phyloP scores from a whole-genome alignment of 2,888 invertebrate species.

The Catocala sponsa region DNA sequence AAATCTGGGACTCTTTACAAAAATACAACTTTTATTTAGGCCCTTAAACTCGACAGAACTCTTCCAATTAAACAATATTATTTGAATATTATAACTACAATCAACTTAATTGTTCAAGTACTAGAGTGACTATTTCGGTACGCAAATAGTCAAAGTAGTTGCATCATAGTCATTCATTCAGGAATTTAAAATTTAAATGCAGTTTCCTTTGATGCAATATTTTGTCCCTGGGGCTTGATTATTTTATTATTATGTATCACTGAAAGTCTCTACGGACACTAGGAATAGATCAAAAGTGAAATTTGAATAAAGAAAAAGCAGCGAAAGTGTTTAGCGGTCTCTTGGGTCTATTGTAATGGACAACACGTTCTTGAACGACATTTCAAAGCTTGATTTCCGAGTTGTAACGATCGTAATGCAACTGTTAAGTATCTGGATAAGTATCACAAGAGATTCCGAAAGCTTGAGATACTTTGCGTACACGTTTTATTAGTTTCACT shows the following conservation, averaged over 20 bases:
- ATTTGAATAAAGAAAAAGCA: constrained; percentile 79
- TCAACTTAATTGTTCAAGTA: not conserved
- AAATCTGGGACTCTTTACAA: too few relatives aligned
- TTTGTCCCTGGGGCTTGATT: constrained; percentile 55
- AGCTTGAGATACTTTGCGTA: constrained; percentile 42
- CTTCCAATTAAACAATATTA: too few relatives aligned
- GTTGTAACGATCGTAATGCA: constrained; percentile 52
- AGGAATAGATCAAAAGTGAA: constrained; percentile 80
- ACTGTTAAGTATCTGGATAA: constrained; percentile 40
- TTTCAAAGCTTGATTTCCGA: constrained; percentile 67
- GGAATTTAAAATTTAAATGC: constrained; percentile 14
- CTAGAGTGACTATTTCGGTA: constrained; percentile 22
- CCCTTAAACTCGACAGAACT: too few relatives aligned
- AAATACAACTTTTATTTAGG: too few relatives aligned
- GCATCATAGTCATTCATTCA: constrained; percentile 15
- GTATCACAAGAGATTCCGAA: constrained; percentile 51
- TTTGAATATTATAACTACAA: too few relatives aligned
- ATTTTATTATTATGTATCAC: constrained; percentile 48
- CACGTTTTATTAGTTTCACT: constrained; percentile 39
- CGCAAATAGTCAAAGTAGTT: constrained; percentile 6
- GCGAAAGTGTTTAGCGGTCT: constrained; percentile 80
- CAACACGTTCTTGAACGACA: constrained; percentile 75
- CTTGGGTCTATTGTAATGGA: constrained; percentile 75
- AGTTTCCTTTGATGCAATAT: constrained; percentile 53
- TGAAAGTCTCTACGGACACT: constrained; percentile 57